These are phyloP conservation scores for Canis aureus DNA, from an alignment of 2,113 vertebrate genomes.

Conservation along the genomic window DNA sequence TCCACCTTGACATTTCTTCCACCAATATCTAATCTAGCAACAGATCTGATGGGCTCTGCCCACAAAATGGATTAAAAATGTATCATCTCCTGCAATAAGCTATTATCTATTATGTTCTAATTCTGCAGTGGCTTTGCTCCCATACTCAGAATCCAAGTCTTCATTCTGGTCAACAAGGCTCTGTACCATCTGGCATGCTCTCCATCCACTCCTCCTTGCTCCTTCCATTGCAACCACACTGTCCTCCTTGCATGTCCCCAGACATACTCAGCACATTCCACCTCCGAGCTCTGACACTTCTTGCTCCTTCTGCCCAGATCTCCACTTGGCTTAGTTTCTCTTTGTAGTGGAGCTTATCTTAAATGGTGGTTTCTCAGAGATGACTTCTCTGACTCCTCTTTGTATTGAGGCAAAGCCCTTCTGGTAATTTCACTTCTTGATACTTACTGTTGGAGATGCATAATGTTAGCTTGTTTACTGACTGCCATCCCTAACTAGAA, in stretches of 20 bases:
- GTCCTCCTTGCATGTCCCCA: no score
- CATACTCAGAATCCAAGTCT: neutral
- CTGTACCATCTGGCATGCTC: fast-evolving
- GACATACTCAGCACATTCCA: no score
- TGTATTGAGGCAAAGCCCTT: neutral
- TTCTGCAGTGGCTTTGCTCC: neutral
- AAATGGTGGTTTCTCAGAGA: neutral
- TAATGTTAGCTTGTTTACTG: neutral
- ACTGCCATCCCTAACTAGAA: neutral
- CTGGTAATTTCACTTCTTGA: neutral
- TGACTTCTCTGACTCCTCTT: neutral
- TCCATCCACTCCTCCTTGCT: fast-evolving
- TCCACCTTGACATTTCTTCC: neutral
- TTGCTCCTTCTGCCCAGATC: neutral
- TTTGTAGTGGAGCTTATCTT: neutral
- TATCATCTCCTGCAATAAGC: neutral
- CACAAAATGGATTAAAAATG: no score
- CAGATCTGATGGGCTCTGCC: neutral
- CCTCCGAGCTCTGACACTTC: neutral
- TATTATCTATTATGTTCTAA: neutral
- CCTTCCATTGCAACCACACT: no score
- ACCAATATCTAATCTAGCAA: neutral
- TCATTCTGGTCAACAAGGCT: neutral
- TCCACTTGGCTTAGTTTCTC: neutral
- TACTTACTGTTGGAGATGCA: neutral